phyloP scores from a whole-genome alignment of 2,113 vertebrate genomes.

The Neopipo cinnamomea region DNA sequence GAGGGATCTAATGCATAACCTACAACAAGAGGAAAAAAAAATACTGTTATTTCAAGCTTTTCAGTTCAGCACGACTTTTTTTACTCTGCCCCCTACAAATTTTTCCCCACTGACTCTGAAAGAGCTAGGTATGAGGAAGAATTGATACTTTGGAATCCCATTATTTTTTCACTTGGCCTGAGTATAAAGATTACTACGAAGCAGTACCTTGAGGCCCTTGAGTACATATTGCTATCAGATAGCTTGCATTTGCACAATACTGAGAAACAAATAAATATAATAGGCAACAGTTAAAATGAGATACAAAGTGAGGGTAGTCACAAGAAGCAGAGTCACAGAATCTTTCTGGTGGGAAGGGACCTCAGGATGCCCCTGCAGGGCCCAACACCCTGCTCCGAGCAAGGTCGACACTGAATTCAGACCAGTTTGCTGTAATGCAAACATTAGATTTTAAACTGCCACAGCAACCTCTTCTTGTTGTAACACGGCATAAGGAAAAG shows the following conservation, averaged over 20 bases:
- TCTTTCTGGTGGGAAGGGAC: background rate
- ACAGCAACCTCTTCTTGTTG: background rate
- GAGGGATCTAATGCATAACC: slow-evolving; percentile 98
- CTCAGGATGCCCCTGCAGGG: background rate
- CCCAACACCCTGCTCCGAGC: background rate
- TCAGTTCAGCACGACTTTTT: background rate
- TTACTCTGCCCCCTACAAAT: background rate
- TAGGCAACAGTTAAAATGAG: background rate
- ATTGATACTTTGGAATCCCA: background rate
- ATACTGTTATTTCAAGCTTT: background rate
- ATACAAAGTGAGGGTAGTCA: background rate
- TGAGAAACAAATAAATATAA: background rate
- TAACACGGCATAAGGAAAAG: background rate
- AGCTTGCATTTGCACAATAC: background rate
- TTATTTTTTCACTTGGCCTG: background rate
- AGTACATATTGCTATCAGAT: background rate
- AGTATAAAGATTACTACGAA: background rate
- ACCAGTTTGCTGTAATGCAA: background rate
- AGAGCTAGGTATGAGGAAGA: background rate
- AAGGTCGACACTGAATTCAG: background rate
- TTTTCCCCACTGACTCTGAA: background rate
- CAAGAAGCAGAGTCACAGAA: background rate
- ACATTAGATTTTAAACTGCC: background rate
- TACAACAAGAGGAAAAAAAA: slow-evolving; percentile 48
- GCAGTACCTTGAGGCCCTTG: background rate